Conservation (phyloP, 2,888 invertebrate species). For the Ophion ventricosus region DNA sequence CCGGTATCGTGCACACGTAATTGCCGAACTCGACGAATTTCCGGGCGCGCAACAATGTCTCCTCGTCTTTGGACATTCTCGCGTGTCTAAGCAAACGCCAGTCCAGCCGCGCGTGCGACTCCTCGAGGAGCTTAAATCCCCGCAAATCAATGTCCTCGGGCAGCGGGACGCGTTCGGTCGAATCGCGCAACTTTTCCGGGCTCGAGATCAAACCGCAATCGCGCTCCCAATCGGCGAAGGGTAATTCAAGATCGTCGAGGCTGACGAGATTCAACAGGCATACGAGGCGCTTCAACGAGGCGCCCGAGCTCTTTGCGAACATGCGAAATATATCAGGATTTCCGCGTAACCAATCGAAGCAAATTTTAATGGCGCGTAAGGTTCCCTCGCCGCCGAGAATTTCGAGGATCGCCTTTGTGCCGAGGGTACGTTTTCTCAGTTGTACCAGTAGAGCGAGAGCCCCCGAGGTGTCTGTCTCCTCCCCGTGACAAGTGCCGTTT, state of each 20-base stretch:
- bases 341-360: constrained; percentile 93
- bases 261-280: constrained; percentile 92
- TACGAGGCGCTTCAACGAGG: constrained; percentile 91
- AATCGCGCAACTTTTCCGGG: constrained; percentile 85
- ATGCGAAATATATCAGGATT: constrained; percentile 91
- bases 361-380: constrained; percentile 87
- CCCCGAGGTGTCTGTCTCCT: constrained; percentile 63
- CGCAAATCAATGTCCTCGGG: constrained; percentile 91
- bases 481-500: constrained; percentile 61
- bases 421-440: constrained; percentile 79
- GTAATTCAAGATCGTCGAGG: constrained; percentile 85
- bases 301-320: constrained; percentile 91
- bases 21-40: constrained; percentile 93
- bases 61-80: constrained; percentile 87
- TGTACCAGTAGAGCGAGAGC: constrained; percentile 70
- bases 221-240: constrained; percentile 73
- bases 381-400: constrained; percentile 58
- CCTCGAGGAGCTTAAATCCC: constrained; percentile 88
- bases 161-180: constrained; percentile 87
- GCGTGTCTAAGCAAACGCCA: constrained; percentile 87
- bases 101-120: constrained; percentile 88
- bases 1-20: constrained; percentile 86
- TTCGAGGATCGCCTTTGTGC: constrained; percentile 78
- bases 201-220: constrained; percentile 73
- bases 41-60: constrained; percentile 89